Base-by-base conservation (phyloP, 1,140 invertebrate genomes). In the Drosophila cardini region DNA sequence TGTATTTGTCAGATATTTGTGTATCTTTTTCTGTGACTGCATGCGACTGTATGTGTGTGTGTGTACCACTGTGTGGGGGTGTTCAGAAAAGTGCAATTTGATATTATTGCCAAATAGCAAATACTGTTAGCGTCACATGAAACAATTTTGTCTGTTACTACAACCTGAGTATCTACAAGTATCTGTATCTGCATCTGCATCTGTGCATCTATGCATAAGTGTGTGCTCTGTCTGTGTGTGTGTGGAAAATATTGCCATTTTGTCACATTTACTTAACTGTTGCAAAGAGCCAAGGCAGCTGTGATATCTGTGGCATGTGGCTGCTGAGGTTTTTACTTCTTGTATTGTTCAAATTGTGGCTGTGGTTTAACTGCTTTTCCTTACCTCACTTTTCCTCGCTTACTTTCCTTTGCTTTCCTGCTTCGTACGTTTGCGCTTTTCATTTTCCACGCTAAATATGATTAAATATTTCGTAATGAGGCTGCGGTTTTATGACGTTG, bases 391-490 rank as follows among this genome's bases (percentile, higher is more conserved):
- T 16, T 52, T 38, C 15, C 6, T 26, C n/a, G n/a, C n/a, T 26
- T 42, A 1, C 36, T 8, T 7, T 15, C 38, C 43, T 48, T 48
- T 48, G 10, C 18, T 60, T 58, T 40, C 15, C 50, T 42, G n/a
- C 11, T 32, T 10, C 13, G 26, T 30, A 16, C 36, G 52, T 69
- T 69, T 61, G 43, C 53, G 63, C 64, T 69, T 74, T 70, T 57
- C 65, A 71, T 62, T 78, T 52, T 46, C 55, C 56, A 38, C 57
- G 67, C 76, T 75, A 87, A 83, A 87, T 87, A 87, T 87, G 83
- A 87, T 87, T 87, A 87, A 87, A 87, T 83, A 87, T 87, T 87
- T 83, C 79, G 83, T 87, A 87, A 87, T 87, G 84, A 87, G 84
- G 60, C 79, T 87, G 84, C 79, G 72, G 58, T 79, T 79, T 77